Conservation (phyloP, 2,113 vertebrate species). For the Ctenodactylus gundi region DNA sequence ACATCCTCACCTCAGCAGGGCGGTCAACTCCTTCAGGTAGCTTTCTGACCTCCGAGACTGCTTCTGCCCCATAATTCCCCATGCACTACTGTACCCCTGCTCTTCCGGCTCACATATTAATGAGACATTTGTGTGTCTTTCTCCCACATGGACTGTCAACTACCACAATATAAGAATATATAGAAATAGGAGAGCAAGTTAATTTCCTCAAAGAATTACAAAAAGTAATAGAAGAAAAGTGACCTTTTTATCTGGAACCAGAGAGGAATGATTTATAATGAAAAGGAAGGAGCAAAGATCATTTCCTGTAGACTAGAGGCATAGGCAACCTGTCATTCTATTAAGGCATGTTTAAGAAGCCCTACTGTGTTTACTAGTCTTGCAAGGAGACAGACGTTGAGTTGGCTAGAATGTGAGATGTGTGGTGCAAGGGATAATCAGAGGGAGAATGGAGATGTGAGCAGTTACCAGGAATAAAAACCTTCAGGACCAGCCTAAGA, state of each 20-base stretch:
- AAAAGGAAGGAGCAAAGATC: background rate
- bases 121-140: background rate
- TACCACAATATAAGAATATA: background rate
- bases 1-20: background rate
- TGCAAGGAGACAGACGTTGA: background rate
- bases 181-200: background rate
- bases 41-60: background rate
- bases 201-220: background rate
- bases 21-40: background rate
- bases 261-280: background rate
- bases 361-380: background rate
- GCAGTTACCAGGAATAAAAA: background rate
- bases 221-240: background rate
- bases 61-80: background rate
- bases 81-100: accelerated
- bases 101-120: background rate
- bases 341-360: background rate
- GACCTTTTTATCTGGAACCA: background rate
- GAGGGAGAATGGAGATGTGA: background rate
- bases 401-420: background rate
- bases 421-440: background rate
- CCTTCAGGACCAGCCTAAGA: background rate
- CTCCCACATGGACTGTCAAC: background rate
- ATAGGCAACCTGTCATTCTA: background rate
- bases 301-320: background rate